Base-by-base conservation (phyloP, 2,888 invertebrate genomes). In the Acrobasis repandana region DNA sequence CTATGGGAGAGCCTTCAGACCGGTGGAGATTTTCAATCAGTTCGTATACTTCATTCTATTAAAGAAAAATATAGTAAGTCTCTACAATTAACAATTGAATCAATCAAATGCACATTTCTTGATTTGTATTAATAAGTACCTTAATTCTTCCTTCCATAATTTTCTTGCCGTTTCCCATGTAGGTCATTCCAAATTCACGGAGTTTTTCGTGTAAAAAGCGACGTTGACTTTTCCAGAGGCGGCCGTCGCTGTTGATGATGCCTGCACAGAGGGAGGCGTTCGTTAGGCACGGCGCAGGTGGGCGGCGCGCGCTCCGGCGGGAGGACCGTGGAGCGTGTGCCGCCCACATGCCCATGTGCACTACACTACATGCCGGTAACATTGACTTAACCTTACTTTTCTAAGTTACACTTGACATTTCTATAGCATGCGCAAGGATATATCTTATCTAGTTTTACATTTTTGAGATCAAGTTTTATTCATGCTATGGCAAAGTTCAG, bases 151-250 rank as follows among this genome's bases (percentile, higher is more conserved):
- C 94, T 85, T 97, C 97, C 96, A 98, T 96, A 74, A 95, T 94
- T 76, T 95, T 95, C 83, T 96, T 96, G 68, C 96, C 96, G 68
- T 94, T 94, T 58, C 96, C 96, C 88, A 96, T 94, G 83, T 96
- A 96, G 62, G 97, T 97, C 96, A 98, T 97, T 59, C 98, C 98
- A 75, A 98, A 96, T 72, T 95, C 95, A 18, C 97, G 94, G 1
- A 98, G 93, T 72, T 96, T 96, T 71, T 96, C 96, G 80, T 97
- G 97, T 58, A 98, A 92, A 88, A 98, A 98, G 68, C 95, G 94
- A 63, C 98, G 93, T 82, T 98, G 97, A 75, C 96, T 97, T 85
- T 97, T 97, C 98, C 98, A 98, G 74, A 98, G 91, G 69, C 95
- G 95, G 65, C 98, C 98, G 70, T 96, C 96, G 73, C 96, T 96